Evolutionary conservation across 2,888 invertebrate species (phyloP), one percentile per base, ranked within the genome.

Genomic region (Hymenopus coronatus): DNA sequence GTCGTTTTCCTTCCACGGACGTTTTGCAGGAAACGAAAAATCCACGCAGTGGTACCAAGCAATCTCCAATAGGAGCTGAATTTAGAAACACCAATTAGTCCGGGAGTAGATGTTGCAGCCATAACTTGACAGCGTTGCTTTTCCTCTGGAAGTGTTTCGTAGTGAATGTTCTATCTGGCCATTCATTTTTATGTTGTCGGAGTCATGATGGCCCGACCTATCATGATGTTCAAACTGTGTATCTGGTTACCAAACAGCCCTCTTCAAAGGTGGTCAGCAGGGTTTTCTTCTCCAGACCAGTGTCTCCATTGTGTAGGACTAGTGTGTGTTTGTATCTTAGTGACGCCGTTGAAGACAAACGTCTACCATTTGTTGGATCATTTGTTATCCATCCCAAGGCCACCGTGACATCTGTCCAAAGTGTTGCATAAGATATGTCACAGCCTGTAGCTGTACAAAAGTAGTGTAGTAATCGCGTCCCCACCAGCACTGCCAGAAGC

Each of bases 51-150:
- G n/a, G n/a, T 2, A 40, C 46, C 46, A 15, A 54, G 46, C 28
- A 85, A 40, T 85, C 46, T 85, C 85, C 85, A 85, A 33, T 85
- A 85, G 3, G 30, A 85, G 33, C 85, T 85, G 85, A 30, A 33
- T 15, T 30, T 28, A 20, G 30, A 40, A 4, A 30, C 30, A 46
- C 8, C 9, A 46, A 46, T 46, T 6, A 46, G 14, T 46, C 12
- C 14, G 14, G 46, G 3, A 8, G 9, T 14, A 4, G 2, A 8
- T 6, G 2, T 8, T 46, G 46, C 8, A 12, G 46, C 8, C 14
- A 8, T 4, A 12, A 46, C 14, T 46, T 46, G 1, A 14, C 46
- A 46, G n/a, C n/a, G n/a, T n/a, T n/a, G 2, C 14, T 46, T 46
- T 46, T 46, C 46, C 7, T 30, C 30, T 30, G 30, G 30, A 4